Evolutionary conservation across 35 echinoderm and acorn worm species (phyloP).

Genomic region (Heliocidaris erythrogramma): DNA sequence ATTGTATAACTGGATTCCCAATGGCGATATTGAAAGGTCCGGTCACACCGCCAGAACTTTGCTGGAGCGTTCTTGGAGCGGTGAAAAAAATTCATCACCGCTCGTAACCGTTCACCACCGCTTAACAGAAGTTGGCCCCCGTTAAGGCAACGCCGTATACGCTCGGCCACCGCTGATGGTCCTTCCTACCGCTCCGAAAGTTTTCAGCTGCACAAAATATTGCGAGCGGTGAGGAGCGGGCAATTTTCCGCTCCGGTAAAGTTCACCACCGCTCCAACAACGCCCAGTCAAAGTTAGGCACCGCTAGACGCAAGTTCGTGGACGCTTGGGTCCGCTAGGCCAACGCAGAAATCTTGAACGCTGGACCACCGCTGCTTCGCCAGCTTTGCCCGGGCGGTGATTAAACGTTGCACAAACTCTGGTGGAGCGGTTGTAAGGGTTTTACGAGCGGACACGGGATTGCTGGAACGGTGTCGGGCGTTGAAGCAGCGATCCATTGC

Average conservation of each 20-base stretch:
- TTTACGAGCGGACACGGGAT: constrained; percentile 32
- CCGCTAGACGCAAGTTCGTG: constrained; percentile 43
- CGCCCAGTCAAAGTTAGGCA: constrained; percentile 41
- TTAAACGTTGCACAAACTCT: constrained; percentile 30
- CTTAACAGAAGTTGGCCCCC: constrained; percentile 34
- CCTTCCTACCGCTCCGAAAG: constrained; percentile 38
- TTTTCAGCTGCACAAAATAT: constrained; percentile 37
- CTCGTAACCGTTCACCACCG: constrained; percentile 40
- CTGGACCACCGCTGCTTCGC: constrained; percentile 40
- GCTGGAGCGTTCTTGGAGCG: constrained; percentile 16
- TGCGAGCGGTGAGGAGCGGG: constrained; percentile 42
- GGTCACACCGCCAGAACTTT: constrained; percentile 27
- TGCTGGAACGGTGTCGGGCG: constrained; percentile 22
- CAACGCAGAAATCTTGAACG: constrained; percentile 46
- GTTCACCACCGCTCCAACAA: constrained; percentile 32
- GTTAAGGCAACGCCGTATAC: constrained; percentile 41
- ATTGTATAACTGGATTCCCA: no score
- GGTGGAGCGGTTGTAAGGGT: constrained; percentile 38
- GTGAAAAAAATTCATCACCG: constrained; percentile 30
- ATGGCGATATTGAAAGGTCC: no score
- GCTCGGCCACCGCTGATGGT: constrained; percentile 37
- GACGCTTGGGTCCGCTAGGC: constrained; percentile 34
- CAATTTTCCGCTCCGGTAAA: constrained; percentile 24
- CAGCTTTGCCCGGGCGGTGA: constrained; percentile 35
- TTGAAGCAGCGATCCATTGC: constrained; percentile 27